Evolutionary conservation across 2,888 invertebrate genomes (phyloP).

Genomic region (Epinotia ramella): DNA sequence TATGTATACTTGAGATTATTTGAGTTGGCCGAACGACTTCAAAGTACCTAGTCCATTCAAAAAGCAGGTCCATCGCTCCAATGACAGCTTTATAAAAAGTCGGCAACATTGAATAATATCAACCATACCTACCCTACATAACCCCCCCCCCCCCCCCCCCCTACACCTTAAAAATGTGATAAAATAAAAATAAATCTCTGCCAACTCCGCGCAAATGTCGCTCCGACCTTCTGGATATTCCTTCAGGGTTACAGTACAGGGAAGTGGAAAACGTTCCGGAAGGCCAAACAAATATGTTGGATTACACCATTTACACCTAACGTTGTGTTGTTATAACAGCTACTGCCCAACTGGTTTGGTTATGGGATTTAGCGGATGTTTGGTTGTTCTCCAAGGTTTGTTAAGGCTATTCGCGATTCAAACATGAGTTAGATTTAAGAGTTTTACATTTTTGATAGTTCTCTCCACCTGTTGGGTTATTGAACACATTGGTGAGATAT

Average conservation of each 20-base stretch:
- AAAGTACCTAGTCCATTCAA: too few species aligned
- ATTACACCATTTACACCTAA: conserved; percentile 23
- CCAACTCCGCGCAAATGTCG: conserved; percentile 27
- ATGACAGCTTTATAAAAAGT: too few species aligned
- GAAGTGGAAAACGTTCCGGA: conserved; percentile 34
- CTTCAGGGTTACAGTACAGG: conserved; percentile 26
- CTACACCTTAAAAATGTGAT: too few species aligned
- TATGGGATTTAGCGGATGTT: conserved; percentile 30
- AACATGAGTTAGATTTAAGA: not conserved
- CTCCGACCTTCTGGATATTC: conserved; percentile 37
- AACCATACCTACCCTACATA: not conserved
- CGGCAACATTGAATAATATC: too few species aligned
- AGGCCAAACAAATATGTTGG: conserved; percentile 33
- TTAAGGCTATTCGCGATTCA: conserved; percentile 17
- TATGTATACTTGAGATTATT: too few species aligned
- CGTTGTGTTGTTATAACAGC: conserved; percentile 11
- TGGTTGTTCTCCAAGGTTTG: conserved; percentile 27
- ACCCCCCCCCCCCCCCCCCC: too few species aligned
- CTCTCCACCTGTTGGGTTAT: not conserved
- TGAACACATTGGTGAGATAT: not conserved
- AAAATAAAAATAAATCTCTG: conserved; percentile 28
- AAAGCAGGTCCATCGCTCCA: too few species aligned
- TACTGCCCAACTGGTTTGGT: conserved; percentile 22
- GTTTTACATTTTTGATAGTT: not conserved
- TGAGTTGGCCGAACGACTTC: too few species aligned